Percentiles rank a stretch among this genome's conserved stretches.
Evolutionary conservation across 2,888 invertebrate genomes (phyloP).

Genomic region (Cyaniris semiargus): DNA sequence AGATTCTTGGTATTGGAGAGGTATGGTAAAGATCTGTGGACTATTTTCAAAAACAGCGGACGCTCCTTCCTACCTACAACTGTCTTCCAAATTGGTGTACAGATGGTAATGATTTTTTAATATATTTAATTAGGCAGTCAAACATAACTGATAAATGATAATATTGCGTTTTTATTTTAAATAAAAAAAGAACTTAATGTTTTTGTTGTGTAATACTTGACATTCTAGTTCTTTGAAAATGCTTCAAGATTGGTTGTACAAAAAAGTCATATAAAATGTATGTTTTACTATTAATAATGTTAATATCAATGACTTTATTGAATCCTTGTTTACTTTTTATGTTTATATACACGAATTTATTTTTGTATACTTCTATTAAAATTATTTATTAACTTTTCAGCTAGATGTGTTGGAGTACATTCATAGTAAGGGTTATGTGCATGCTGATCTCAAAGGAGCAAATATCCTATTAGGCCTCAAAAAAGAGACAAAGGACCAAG

Average conservation of each 20-base stretch:
- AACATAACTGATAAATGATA: no score
- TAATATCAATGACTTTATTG: no score
- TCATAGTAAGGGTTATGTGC: constrained; percentile 93
- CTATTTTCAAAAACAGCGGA: constrained; percentile 84
- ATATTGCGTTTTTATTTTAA: no score
- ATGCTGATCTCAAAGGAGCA: constrained; percentile 97
- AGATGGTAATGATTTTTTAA: constrained; percentile 82
- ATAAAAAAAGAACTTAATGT: no score
- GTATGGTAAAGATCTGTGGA: constrained; percentile 92
- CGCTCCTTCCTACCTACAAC: constrained; percentile 85
- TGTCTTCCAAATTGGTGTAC: constrained; percentile 89
- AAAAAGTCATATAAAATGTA: no score
- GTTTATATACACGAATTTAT: no score
- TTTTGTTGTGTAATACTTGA: no score
- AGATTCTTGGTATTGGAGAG: constrained; percentile 94
- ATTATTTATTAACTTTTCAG: constrained; percentile 68
- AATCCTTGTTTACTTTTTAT: no score
- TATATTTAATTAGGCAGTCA: neutral
- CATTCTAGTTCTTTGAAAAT: no score
- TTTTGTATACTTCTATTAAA: no score
- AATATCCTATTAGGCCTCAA: constrained; percentile 91
- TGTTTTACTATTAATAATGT: no score
- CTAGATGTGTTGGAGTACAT: constrained; percentile 95
- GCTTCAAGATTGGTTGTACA: no score
- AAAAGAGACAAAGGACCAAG: constrained; percentile 83